Conservation (phyloP, 2,888 invertebrate genomes). For the Apantesis nais region DNA sequence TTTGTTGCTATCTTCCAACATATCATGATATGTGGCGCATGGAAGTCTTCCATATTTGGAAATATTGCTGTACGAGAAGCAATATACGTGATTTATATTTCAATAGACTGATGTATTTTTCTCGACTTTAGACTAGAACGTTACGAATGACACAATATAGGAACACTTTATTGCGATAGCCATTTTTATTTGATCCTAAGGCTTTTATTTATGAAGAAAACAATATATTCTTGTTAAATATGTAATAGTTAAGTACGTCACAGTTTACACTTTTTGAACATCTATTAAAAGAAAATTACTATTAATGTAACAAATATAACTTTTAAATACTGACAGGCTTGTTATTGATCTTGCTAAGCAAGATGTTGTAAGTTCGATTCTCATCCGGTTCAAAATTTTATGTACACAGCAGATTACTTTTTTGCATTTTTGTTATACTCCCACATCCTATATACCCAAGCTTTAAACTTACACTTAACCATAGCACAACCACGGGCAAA, state of each 20-base stretch:
- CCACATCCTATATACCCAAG: too few relatives aligned
- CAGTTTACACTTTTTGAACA: too few relatives aligned
- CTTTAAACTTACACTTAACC: too few relatives aligned
- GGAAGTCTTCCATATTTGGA: slow-evolving; percentile 21
- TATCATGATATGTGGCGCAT: slow-evolving; percentile 20
- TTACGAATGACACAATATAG: neutral
- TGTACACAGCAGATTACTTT: too few relatives aligned
- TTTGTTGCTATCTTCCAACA: slow-evolving; percentile 16
- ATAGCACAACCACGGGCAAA: too few relatives aligned
- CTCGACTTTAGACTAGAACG: neutral
- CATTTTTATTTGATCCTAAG: neutral
- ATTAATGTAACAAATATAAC: too few relatives aligned
- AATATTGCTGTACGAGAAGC: slow-evolving; percentile 18
- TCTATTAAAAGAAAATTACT: too few relatives aligned
- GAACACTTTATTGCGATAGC: neutral
- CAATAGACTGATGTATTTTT: neutral
- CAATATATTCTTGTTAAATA: neutral
- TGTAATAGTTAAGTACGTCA: neutral
- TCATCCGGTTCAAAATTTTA: too few relatives aligned
- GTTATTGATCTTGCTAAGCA: too few relatives aligned
- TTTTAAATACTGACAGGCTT: too few relatives aligned
- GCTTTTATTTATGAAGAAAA: neutral
- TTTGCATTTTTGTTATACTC: too few relatives aligned
- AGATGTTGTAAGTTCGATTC: too few relatives aligned
- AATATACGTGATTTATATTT: slow-evolving; percentile 17